Conservation (phyloP, 2,113 vertebrate genomes). For the Todiramphus chloris region DNA sequence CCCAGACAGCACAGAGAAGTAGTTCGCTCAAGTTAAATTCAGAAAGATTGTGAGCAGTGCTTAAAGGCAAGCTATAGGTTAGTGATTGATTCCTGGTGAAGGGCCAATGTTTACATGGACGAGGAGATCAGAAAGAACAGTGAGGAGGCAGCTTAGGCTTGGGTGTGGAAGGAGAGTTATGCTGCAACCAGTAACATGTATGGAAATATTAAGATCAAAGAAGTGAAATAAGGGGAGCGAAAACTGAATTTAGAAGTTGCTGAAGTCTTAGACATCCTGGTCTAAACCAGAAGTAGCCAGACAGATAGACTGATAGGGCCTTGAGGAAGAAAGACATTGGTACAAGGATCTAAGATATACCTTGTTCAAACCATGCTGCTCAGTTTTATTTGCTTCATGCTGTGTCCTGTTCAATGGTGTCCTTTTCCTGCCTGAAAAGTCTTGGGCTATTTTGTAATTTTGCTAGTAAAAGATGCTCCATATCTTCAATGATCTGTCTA, state of each 20-base stretch:
- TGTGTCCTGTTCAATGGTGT: neutral
- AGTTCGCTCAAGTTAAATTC: neutral
- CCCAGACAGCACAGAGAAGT: neutral
- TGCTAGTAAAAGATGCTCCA: too few relatives aligned
- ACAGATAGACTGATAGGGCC: neutral
- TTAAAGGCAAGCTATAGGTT: neutral
- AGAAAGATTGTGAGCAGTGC: neutral
- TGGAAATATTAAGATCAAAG: neutral
- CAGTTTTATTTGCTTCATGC: fast-evolving
- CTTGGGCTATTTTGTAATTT: neutral
- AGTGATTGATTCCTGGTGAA: neutral
- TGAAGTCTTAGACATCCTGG: neutral
- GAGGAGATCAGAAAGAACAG: neutral
- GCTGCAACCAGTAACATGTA: neutral
- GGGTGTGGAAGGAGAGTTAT: neutral
- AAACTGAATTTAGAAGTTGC: neutral
- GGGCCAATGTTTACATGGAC: neutral
- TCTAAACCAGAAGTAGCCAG: neutral
- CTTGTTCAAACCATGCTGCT: neutral
- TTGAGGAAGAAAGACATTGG: neutral
- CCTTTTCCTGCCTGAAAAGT: neutral
- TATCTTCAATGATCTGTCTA: neutral
- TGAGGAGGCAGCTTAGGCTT: neutral
- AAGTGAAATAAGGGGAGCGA: neutral
- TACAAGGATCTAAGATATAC: neutral